Conservation (phyloP, 2,113 vertebrate genomes). For the Oceanodroma tethys region DNA sequence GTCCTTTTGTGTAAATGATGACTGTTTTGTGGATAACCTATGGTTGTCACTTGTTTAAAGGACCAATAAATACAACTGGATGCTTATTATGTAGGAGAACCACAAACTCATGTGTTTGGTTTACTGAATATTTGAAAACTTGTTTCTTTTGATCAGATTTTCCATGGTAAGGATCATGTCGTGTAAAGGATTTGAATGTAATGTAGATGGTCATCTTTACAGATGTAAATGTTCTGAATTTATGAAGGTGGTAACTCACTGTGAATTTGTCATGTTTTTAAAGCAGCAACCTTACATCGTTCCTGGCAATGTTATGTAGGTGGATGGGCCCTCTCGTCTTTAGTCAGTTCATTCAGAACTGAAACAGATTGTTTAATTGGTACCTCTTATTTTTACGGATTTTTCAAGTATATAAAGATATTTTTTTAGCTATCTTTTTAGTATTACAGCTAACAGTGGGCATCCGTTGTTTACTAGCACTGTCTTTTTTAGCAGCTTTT, state of each 20-base stretch:
- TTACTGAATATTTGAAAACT: not conserved
- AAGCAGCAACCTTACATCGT: not conserved
- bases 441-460: not conserved
- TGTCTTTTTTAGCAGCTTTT: not conserved
- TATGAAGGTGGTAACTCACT: not conserved
- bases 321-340: not conserved
- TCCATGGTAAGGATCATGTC: not conserved
- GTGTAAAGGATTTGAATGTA: not conserved
- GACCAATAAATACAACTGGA: not conserved
- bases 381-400: not conserved
- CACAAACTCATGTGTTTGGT: not conserved
- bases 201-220: not conserved
- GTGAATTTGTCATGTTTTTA: not conserved
- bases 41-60: not conserved
- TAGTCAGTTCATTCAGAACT: not conserved
- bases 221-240: not conserved
- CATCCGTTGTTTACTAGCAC: not conserved
- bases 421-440: not conserved
- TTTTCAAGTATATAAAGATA: not conserved
- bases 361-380: not conserved
- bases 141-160: not conserved
- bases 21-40: not conserved
- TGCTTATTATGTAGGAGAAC: not conserved
- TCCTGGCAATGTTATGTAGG: not conserved
- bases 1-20: not conserved